Evolutionary conservation across 2,888 invertebrate genomes (phyloP).

Genomic region (Drosophila buzzatii): DNA sequence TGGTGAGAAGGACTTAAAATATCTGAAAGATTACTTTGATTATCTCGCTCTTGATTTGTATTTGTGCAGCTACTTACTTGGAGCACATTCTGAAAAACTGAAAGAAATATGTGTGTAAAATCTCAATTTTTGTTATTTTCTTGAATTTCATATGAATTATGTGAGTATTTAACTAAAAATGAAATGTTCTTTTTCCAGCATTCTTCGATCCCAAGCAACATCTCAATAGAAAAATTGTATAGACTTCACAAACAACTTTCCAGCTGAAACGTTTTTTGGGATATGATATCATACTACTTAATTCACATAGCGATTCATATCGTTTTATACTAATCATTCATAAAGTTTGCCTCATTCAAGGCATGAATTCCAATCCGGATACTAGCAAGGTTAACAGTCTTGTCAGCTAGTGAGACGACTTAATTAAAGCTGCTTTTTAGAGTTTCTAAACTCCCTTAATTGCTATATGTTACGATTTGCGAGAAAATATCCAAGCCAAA

Average conservation of each 20-base stretch:
- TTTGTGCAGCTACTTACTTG: conserved; percentile 32
- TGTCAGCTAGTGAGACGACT: conserved; percentile 16
- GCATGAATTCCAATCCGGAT: background rate
- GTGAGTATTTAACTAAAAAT: background rate
- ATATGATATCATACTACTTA: too few species aligned
- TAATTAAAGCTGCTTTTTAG: conserved; percentile 25
- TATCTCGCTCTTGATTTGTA: background rate
- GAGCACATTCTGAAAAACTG: conserved; percentile 26
- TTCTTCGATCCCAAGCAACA: background rate
- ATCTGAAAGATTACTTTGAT: conserved; percentile 13
- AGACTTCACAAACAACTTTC: too few species aligned
- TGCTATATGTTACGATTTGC: conserved; percentile 30
- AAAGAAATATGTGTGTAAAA: background rate
- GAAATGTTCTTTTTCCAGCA: background rate
- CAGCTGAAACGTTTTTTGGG: too few species aligned
- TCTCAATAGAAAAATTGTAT: background rate
- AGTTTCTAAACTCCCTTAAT: conserved; percentile 40
- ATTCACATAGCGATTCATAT: too few species aligned
- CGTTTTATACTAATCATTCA: too few species aligned
- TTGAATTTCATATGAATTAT: background rate
- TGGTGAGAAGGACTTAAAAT: conserved; percentile 12
- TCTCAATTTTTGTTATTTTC: background rate
- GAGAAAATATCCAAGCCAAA: conserved; percentile 31
- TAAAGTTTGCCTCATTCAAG: too few species aligned
- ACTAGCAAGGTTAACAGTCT: background rate